Evolutionary conservation across 2,888 invertebrate genomes (phyloP), one percentile per base, ranked within the genome.

Genomic region (Lamproptera curius): DNA sequence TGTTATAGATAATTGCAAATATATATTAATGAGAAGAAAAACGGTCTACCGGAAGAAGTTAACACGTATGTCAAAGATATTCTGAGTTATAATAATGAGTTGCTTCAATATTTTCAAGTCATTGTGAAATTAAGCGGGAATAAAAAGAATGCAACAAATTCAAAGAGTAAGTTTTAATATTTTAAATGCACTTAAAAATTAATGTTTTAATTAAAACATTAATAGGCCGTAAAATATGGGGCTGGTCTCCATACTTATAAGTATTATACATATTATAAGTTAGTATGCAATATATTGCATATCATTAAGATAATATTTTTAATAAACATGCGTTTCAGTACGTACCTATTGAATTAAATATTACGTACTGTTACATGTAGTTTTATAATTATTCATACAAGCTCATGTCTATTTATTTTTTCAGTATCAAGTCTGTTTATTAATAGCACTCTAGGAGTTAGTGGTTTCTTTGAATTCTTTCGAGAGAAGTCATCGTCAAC

Each of bases 401-500:
- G n/a, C n/a, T n/a, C n/a, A n/a, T n/a, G n/a, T n/a, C n/a, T 9
- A 6, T 38, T 11, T 20, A 13, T 38, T 11, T 47, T 62, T 61
- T 26, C 51, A 68, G 67, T 63, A 10, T 41, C 46, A 6, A 49
- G 55, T 0, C 45, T 67, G 16, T 61, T 66, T 42, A 20, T 42
- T 0, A 59, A 68, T 42, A 16, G 47, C 11, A 42, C 33, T 10
- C 38, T 48, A 13, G 47, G 47, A 8, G 23, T 16, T 2, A 48
- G 35, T 38, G 42, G 47, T 14, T 34, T 48, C 10, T 23, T n/a
- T 2, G 38, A 33, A 42, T 48, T 48, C 34, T 16, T 34, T 11
- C 23, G 33, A n/a, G 38, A 23, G 16, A 48, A 49, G 26, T 20
- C 16, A 14, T 39, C 28, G 2, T 34, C 43, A 4, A 23, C 38